Evolutionary conservation across 2,888 invertebrate genomes (phyloP), one percentile per base, ranked within the genome.

Genomic region (Eumacrocentrus americanus): DNA sequence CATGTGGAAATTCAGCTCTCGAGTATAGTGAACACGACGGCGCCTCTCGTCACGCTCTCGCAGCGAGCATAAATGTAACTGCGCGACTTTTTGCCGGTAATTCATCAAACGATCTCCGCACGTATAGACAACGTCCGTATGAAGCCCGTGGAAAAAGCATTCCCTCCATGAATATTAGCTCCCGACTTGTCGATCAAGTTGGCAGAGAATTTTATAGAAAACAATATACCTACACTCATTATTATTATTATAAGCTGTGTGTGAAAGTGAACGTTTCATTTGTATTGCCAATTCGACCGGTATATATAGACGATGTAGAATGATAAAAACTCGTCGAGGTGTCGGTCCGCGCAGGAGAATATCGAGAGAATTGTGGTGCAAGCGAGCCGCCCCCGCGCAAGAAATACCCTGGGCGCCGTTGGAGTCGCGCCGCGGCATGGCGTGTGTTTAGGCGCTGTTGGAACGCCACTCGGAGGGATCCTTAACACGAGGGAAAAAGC

Each of bases 381-480:
- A 23, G 23, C 29, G 34, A 42, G 46, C 38, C 53, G 60, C 50
- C 37, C 53, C 38, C 47, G 44, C 53, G 23, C 42, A 51, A 50
- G 46, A 52, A 37, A 51, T 37, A 61, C 46, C 55, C 54, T 62
- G 52, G 54, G 60, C 61, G 55, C 58, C 60, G 54, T 52, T 46
- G 42, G 18, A 62, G 51, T 54, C 60, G 56, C 57, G 34, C 62
- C 57, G 61, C 44, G 23, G 56, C 56, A 38, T 66, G 65, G 70
- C 68, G 71, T 71, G 67, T 73, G 72, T 72, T 77, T 76, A 75
- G 74, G 70, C 69, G 67, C 71, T 70, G 74, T 69, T 71, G 75
- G 73, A 76, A 76, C 76, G 75, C 70, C 67, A 67, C 61, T 54
- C 65, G 67, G 50, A 51, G 56, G 67, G 66, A 64, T 65, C 63